Percentiles rank a stretch among this genome's conserved stretches.
These are phyloP conservation scores for Volucella inflata DNA, from an alignment of 2,888 invertebrate genomes.

Conservation along the genomic window DNA sequence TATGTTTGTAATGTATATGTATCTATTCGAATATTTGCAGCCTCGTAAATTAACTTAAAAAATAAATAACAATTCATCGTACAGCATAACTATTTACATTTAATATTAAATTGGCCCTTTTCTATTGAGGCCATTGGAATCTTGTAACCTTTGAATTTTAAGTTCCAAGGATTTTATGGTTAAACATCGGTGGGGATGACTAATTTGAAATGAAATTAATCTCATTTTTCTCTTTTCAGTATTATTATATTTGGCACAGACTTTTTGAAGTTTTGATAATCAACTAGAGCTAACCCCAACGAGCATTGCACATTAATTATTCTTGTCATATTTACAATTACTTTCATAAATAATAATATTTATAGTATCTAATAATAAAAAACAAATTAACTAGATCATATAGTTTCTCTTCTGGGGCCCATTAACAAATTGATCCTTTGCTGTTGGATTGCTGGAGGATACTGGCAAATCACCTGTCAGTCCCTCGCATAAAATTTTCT, in stretches of 20 bases:
- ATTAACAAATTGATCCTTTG: slow-evolving; percentile 41
- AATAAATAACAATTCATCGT: slow-evolving; percentile 82
- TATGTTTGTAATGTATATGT: no score
- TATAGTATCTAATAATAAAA: slow-evolving; percentile 8
- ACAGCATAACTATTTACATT: slow-evolving; percentile 67
- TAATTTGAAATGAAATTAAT: slow-evolving; percentile 68
- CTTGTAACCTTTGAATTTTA: slow-evolving; percentile 41
- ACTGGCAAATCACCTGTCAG: slow-evolving; percentile 56
- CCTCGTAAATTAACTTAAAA: slow-evolving; percentile 83
- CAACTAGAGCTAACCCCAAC: slow-evolving; percentile 60
- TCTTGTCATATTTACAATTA: slow-evolving; percentile 61
- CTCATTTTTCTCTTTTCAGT: slow-evolving; percentile 13
- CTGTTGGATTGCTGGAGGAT: slow-evolving; percentile 34
- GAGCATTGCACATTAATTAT: slow-evolving; percentile 70
- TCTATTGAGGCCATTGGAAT: slow-evolving; percentile 61
- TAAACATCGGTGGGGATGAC: slow-evolving; percentile 80
- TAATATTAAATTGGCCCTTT: slow-evolving; percentile 48
- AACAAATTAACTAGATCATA: slow-evolving; percentile 60
- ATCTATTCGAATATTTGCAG: slow-evolving; percentile 77
- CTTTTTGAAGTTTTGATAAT: slow-evolving; percentile 71
- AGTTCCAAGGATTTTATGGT: slow-evolving; percentile 66
- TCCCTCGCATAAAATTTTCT: slow-evolving; percentile 81
- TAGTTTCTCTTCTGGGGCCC: slow-evolving; percentile 41
- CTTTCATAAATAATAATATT: slow-evolving; percentile 42
- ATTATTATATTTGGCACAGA: slow-evolving; percentile 68